Base-by-base conservation (phyloP, 2,113 vertebrate genomes). In the Hepsetus odoe region DNA sequence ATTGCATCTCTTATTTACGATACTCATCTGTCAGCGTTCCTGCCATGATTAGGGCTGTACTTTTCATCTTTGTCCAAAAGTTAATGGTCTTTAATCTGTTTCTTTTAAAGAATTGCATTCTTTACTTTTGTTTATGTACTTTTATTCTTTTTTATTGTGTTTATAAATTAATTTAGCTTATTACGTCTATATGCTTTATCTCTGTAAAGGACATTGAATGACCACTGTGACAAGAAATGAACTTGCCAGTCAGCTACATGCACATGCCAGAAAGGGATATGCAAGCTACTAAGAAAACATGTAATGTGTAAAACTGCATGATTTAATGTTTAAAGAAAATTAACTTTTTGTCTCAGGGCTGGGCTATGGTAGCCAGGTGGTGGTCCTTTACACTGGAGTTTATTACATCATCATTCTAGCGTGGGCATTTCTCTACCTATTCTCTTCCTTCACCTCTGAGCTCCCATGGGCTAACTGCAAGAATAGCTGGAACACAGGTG, bases 401-500 rank as follows among this genome's bases (percentile, higher is more conserved):
- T 92, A 92, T 83, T 98, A 98, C 89, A 97, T 98, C 86, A 65
- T 99, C 49, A 97, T 99, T 77, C 90, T 98, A 90, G 96, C 97
- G 59, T 99, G 97, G 96, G 88, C 96, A 2, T 92, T 97, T 84
- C 96, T 98, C 85, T 98, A 96, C 90, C 92, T 99, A 85, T 96
- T 97, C 85, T 96, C 91, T 77, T 98, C 95, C 0, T 96, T 98
- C 87, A 93, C 86, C 30, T 83, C 91, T 0, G 89, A 95, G 80
- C 94, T 98, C 16, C 96, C 96, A 1, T 98, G 96, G 96, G 93
- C 95, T 28, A 96, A 88, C 86, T 98, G 96, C 58, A 74, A 82
- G 77, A 95, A 98, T 0, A 92, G 91, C 66, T 99, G 97, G 96
- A 98, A 99, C 80, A 97, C 96, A 89, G 94, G 96, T 98, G 83